These are phyloP conservation scores for Boulengerochromis microlepis DNA, from an alignment of 2,113 vertebrate species.

Conservation along the genomic window DNA sequence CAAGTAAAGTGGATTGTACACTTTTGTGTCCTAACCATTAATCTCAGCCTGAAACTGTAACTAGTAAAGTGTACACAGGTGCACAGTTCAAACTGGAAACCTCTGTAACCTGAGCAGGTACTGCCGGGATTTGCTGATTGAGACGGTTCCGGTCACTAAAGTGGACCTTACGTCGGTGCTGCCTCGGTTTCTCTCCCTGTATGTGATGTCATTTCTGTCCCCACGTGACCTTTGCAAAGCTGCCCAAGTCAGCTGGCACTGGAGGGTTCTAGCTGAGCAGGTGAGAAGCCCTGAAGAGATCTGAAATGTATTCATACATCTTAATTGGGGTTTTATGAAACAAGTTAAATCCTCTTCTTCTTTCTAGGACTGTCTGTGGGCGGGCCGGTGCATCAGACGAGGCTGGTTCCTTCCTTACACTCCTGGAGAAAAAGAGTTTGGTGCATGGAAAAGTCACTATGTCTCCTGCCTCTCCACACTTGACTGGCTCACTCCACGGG, in stretches of 20 bases:
- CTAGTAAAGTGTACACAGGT: neutral
- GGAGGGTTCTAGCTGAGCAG: slow-evolving; percentile 85
- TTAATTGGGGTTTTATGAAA: neutral
- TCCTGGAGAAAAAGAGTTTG: slow-evolving; percentile 63
- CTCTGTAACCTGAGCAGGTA: slow-evolving; percentile 55
- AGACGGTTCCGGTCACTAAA: slow-evolving; percentile 62
- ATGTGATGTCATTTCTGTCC: slow-evolving; percentile 81
- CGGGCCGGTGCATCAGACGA: slow-evolving; percentile 65
- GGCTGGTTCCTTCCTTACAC: slow-evolving; percentile 80
- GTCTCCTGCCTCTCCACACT: slow-evolving; percentile 67
- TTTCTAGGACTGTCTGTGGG: slow-evolving; percentile 77
- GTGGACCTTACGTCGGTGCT: slow-evolving; percentile 78
- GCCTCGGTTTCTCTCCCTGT: slow-evolving; percentile 78
- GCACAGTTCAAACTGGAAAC: neutral
- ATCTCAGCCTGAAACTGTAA: neutral
- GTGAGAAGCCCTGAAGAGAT: slow-evolving; percentile 35
- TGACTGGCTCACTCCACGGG: slow-evolving; percentile 68
- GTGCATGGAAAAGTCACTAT: slow-evolving; percentile 77
- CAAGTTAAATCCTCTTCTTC: neutral
- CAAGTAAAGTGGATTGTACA: slow-evolving; percentile 60
- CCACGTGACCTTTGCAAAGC: slow-evolving; percentile 76
- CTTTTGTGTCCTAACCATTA: neutral
- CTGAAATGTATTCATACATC: neutral
- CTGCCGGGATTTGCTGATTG: slow-evolving; percentile 69
- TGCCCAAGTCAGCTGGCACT: slow-evolving; percentile 83